Evolutionary conservation across 2,888 invertebrate genomes (phyloP).

Genomic region (Seira sanloemensis): DNA sequence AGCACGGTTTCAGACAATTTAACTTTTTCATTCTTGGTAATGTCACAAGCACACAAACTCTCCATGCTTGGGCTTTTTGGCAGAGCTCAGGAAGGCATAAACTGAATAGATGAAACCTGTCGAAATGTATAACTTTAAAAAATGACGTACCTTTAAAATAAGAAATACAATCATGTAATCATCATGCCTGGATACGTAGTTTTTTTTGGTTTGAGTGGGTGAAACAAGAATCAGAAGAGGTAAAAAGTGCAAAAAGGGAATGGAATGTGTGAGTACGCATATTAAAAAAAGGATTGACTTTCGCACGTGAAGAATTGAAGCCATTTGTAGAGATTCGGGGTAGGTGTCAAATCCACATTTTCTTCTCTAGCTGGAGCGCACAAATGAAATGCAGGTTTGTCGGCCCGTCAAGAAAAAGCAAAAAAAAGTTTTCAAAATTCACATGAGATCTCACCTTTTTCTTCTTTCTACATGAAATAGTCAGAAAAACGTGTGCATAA

Average conservation of each 20-base stretch:
- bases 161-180: too few relatives aligned
- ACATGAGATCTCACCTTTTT: too few relatives aligned
- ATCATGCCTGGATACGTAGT: neutral
- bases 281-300: neutral
- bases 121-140: conserved; percentile 29
- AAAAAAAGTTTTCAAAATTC: too few relatives aligned
- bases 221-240: neutral
- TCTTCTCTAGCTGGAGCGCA: too few relatives aligned
- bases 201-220: neutral
- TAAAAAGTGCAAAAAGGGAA: conserved; percentile 25
- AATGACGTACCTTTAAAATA: conserved; percentile 24
- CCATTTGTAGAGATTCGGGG: neutral
- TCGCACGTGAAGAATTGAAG: too few relatives aligned
- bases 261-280: too few relatives aligned
- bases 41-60: too few relatives aligned
- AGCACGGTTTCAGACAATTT: too few relatives aligned
- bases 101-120: conserved; percentile 36
- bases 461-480: too few relatives aligned
- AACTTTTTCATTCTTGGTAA: too few relatives aligned
- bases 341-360: conserved; percentile 23
- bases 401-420: neutral
- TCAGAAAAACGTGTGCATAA: too few relatives aligned
- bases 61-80: neutral
- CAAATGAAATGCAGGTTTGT: conserved; percentile 17
- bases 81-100: neutral